phyloP scores from a whole-genome alignment of 2,113 vertebrate species.

The Pampusana beccarii region DNA sequence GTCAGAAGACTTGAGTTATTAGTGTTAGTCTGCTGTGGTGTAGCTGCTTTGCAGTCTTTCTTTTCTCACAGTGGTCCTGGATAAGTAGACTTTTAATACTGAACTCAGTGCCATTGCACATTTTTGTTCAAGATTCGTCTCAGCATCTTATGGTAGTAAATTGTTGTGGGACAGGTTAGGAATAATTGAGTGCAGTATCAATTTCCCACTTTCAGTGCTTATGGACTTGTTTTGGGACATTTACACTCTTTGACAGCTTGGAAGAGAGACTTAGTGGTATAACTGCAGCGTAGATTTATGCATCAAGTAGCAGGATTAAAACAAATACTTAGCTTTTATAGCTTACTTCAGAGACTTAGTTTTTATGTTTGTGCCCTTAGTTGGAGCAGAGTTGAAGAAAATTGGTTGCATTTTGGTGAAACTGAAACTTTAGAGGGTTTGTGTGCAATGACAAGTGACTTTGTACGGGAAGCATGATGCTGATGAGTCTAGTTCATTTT shows the following conservation, averaged over 20 bases:
- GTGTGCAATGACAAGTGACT: background rate
- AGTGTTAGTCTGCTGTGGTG: background rate
- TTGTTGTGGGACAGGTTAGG: background rate
- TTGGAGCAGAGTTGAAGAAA: background rate
- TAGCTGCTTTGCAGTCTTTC: background rate
- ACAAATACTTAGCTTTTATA: background rate
- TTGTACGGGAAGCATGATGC: background rate
- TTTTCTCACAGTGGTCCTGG: background rate
- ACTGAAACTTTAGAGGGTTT: background rate
- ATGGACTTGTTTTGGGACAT: background rate
- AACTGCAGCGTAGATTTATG: background rate
- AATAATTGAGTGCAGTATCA: background rate
- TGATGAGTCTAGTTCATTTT: background rate
- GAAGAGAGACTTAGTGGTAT: background rate
- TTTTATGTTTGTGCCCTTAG: background rate
- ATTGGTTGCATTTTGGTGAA: background rate
- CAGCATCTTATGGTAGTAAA: background rate
- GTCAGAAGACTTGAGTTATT: background rate
- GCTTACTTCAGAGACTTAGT: background rate
- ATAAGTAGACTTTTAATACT: background rate
- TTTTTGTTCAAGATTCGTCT: background rate
- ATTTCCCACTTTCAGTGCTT: background rate
- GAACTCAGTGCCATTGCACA: background rate
- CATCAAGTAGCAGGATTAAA: background rate
- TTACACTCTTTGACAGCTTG: background rate